Evolutionary conservation across 2,113 vertebrate genomes (phyloP), one percentile per base, ranked within the genome.

Genomic region (Nycticorax nycticorax): DNA sequence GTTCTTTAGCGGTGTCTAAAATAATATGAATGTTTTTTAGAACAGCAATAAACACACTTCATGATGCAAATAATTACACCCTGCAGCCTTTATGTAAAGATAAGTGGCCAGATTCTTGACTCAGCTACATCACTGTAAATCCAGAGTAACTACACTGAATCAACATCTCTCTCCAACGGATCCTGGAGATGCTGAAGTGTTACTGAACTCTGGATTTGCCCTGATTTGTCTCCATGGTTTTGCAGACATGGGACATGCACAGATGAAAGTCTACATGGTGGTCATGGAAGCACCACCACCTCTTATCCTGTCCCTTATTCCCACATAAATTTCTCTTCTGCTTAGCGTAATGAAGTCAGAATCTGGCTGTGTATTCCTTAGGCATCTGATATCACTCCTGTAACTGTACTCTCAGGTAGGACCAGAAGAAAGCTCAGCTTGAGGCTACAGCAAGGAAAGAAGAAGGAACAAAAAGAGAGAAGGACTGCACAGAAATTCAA

Each of bases 31-130:
- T 94, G 96, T 66, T 94, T 96, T 96, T 94, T 95, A 91, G 81
- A 96, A 95, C 53, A 66, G 94, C 96, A 95, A 97, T 95, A 96
- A 95, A 93, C 91, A 91, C 66, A 97, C 91, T 97, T 97, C 91
- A 93, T 83, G 83, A 95, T 81, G 92, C 94, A 96, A 96, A 93
- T 97, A 96, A 96, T 96, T 95, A 95, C 63, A 94, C 93, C 95
- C 96, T 89, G 85, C 80, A 96, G 94, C 77, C 88, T 94, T 94
- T 95, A 95, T 91, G 77, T 91, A 94, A 93, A 88, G 69, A 60
- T 53, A 94, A 97, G 71, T 0, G 48, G 69, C 30, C 7, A 0
- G 60, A 92, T 90, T 92, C 74, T 91, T 69, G 69, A 85, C 43
- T 91, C 39, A 48, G 81, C 86, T 91, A 33, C 53, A 91, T 68